A percentile compares a stretch with the other conserved stretches of the same genome.
These are phyloP conservation scores for Petrolisthes manimaculis DNA, from an alignment of 2,888 invertebrate genomes.

Conservation along the genomic window DNA sequence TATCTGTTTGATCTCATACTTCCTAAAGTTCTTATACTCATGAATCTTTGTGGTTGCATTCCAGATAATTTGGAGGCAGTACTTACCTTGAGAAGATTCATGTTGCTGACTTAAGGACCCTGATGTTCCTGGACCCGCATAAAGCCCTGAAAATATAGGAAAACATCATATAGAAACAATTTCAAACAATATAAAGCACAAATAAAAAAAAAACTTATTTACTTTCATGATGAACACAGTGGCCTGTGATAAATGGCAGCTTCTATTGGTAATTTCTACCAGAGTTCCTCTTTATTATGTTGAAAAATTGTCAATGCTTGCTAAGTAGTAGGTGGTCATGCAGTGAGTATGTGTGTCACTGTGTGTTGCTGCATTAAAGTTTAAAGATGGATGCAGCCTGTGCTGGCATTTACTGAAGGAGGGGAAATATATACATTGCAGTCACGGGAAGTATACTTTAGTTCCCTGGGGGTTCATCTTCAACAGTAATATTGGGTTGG, in stretches of 20 bases:
- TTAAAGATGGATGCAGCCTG: too few relatives aligned
- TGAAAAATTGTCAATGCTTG: not conserved
- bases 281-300: not conserved
- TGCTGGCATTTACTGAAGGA: too few relatives aligned
- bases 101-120: constrained; percentile 63
- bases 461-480: too few relatives aligned
- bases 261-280: not conserved
- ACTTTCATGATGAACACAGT: not conserved
- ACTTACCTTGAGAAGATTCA: constrained; percentile 65
- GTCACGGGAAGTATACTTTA: too few relatives aligned
- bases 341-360: too few relatives aligned
- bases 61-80: not conserved
- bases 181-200: not conserved
- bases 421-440: too few relatives aligned
- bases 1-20: too few relatives aligned
- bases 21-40: too few relatives aligned
- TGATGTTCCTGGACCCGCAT: constrained; percentile 64
- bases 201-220: too few relatives aligned
- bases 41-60: constrained; percentile 30
- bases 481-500: too few relatives aligned
- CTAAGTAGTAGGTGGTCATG: too few relatives aligned
- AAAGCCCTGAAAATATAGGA: constrained; percentile 48
- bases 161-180: not conserved
- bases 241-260: not conserved
- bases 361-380: too few relatives aligned